Evolutionary conservation across 2,888 invertebrate genomes (phyloP).

Genomic region (Cremastobaeus sp.): DNA sequence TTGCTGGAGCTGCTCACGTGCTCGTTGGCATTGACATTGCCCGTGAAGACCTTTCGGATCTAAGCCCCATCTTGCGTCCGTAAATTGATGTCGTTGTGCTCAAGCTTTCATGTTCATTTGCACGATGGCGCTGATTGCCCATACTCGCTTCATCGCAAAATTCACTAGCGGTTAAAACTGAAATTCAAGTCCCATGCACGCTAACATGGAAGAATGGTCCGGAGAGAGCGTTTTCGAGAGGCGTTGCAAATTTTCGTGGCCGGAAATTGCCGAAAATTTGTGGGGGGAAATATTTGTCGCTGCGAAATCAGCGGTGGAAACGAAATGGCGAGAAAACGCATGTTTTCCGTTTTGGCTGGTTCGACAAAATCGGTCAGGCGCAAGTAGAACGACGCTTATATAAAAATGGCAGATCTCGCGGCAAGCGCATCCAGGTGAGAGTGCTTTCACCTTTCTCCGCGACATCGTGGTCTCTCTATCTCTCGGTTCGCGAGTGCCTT

Average conservation of each 20-base stretch:
- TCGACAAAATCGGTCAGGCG: slow-evolving; percentile 27
- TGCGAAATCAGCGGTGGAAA: no score
- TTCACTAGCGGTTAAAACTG: no score
- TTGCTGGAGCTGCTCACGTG: slow-evolving; percentile 74
- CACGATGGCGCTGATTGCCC: slow-evolving; percentile 46
- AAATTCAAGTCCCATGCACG: no score
- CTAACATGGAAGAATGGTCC: no score
- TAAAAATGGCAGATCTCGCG: slow-evolving; percentile 59
- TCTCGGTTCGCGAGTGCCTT: slow-evolving; percentile 49
- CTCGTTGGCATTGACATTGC: slow-evolving; percentile 78
- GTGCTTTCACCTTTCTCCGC: slow-evolving; percentile 78
- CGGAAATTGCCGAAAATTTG: no score
- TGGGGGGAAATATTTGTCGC: no score
- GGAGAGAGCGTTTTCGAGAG: no score
- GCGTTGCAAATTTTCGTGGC: no score
- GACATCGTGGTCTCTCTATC: slow-evolving; percentile 64
- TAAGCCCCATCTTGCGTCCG: slow-evolving; percentile 70
- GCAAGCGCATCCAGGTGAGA: slow-evolving; percentile 68
- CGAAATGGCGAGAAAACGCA: no score
- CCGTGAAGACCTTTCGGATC: slow-evolving; percentile 66
- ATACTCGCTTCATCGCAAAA: slow-evolving; percentile 4
- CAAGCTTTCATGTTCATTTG: slow-evolving; percentile 63
- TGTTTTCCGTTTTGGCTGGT: not conserved
- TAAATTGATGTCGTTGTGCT: slow-evolving; percentile 65
- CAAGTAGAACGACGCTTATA: slow-evolving; percentile 47